Conservation (phyloP, 2,797 vertebrate genomes). For the Crax fasciolata region DNA sequence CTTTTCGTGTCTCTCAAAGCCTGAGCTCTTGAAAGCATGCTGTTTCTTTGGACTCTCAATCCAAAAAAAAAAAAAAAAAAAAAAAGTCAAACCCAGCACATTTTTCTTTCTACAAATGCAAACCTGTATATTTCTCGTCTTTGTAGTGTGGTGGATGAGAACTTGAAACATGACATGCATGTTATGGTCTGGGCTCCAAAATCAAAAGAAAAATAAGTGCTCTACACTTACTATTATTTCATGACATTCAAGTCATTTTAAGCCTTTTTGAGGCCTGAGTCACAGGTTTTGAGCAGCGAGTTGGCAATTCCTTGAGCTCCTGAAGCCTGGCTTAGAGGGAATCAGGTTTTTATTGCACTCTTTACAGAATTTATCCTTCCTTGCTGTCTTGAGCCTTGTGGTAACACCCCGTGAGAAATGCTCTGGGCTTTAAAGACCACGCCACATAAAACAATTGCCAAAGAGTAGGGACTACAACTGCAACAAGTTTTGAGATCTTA, state of each 20-base stretch:
- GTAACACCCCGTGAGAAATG: neutral
- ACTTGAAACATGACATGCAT: neutral
- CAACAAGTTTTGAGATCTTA: neutral
- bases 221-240: neutral
- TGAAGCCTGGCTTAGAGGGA: neutral
- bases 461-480: neutral
- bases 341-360: neutral
- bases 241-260: neutral
- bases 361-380: neutral
- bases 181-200: neutral
- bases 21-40: neutral
- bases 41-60: neutral
- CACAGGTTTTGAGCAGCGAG: neutral
- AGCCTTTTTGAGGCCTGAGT: neutral
- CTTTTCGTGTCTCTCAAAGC: neutral
- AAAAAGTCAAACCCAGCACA: neutral
- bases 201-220: neutral
- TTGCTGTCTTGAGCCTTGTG: neutral
- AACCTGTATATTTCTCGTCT: neutral
- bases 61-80: neutral
- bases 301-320: neutral
- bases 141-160: neutral
- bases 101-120: neutral
- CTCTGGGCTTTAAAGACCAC: neutral
- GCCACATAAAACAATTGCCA: neutral